Evolutionary conservation across 1,140 invertebrate genomes (phyloP), one percentile per base, ranked within the genome.

Genomic region (Diachasmimorpha longicaudata): DNA sequence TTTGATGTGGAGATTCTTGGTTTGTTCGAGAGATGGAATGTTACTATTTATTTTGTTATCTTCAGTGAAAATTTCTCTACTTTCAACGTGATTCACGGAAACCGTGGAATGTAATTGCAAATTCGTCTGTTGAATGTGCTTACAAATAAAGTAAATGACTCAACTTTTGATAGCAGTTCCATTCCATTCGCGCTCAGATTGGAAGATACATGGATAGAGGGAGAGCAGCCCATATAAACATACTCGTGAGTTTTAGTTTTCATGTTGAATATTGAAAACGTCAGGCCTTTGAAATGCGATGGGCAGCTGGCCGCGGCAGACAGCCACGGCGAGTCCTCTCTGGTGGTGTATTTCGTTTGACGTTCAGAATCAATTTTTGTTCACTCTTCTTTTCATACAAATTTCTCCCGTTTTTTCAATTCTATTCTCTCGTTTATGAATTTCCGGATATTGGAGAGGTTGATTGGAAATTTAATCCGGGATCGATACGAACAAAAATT

Each of bases 221-320:
- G n/a, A 21, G 16, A 13, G 44, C 10, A 36, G 66, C 36, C 16
- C 36, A 16, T 44, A 69, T 42, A 66, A 21, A 44, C 14, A 73
- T 19, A 55, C n/a, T 21, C 13, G 39, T 19, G 58, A 25, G 21
- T 58, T 21, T 39, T 44, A 21, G 16, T 46, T 42, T 46, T 42
- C 39, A 55, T 66, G 13, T 25, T 69, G 73, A 81, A 84, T 83
- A 83, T 82, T 80, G 80, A 84, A 84, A 84, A 83, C 79, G 77
- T 79, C 80, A 78, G 68, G 58, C 80, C 79, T 84, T 83, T 81
- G 82, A 81, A 77, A 77, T 71, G 31, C 19, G 72, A 69, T 77
- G 70, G 74, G 63, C 78, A 78, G 72, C 78, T 79, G 76, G 76
- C 79, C 76, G 76, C 78, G 70, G 52, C 80, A 75, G 80, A 80